A percentile compares a stretch with the other conserved stretches of the same genome.
These are phyloP conservation scores for Coreius guichenoti DNA, from an alignment of 2,797 vertebrate genomes.

Conservation along the genomic window DNA sequence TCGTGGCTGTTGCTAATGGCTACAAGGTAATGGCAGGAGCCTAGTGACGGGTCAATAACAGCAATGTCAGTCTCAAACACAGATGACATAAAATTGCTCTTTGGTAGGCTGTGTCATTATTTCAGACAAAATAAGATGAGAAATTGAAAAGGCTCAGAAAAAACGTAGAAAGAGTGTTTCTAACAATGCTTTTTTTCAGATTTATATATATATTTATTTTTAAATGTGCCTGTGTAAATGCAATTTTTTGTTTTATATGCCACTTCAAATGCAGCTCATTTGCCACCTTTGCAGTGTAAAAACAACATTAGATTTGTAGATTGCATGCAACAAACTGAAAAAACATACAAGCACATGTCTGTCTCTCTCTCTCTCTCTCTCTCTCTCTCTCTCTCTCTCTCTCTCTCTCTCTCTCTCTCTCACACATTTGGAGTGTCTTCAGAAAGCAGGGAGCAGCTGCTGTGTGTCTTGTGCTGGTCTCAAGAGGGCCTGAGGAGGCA, in stretches of 20 bases:
- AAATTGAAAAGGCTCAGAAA: not conserved
- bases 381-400: not conserved
- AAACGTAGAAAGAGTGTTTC: not conserved
- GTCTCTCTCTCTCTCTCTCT: not conserved
- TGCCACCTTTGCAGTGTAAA: not conserved
- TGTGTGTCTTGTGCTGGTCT: constrained; percentile 39
- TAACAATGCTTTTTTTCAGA: not conserved
- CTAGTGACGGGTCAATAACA: constrained; percentile 42
- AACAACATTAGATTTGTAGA: not conserved
- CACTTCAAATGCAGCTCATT: not conserved
- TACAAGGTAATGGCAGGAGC: constrained; percentile 51
- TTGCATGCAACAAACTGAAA: not conserved
- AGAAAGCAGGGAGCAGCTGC: constrained; percentile 46
- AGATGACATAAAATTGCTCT: constrained; percentile 21
- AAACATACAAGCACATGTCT: not conserved
- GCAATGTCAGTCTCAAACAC: constrained; percentile 37
- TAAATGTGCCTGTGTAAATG: not conserved
- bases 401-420: not conserved
- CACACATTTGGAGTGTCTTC: constrained; percentile 12
- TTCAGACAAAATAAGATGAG: constrained; percentile 2
- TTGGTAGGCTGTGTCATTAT: constrained; percentile 13
- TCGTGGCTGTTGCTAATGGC: constrained; percentile 63
- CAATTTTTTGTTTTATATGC: not conserved
- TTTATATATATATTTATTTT: too few species aligned
- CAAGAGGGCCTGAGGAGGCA: constrained; percentile 42